Percentiles rank a stretch among this genome's conserved stretches.
These are phyloP conservation scores for Cordilura impudica DNA, from an alignment of 2,888 invertebrate genomes.

Conservation along the genomic window DNA sequence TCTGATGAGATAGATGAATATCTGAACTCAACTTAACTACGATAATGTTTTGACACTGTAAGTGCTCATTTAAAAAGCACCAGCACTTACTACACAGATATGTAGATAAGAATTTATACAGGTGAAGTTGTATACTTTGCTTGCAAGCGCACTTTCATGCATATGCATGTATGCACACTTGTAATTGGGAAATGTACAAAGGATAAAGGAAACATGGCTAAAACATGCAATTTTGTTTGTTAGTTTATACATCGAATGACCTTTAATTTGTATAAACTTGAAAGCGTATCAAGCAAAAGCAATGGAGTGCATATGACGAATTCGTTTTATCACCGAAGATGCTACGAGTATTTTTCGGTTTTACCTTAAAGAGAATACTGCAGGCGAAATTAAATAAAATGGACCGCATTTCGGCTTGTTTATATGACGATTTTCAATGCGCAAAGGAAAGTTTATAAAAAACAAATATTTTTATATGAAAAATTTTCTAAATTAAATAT, in stretches of 20 bases:
- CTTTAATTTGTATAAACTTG: slow-evolving; percentile 28
- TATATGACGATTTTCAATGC: too few species aligned
- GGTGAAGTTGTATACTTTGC: slow-evolving; percentile 4
- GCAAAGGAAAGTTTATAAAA: too few species aligned
- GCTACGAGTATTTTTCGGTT: too few species aligned
- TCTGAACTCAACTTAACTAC: slow-evolving; percentile 22
- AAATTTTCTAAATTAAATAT: too few species aligned
- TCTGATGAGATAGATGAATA: slow-evolving; percentile 31
- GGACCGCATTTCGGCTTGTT: too few species aligned
- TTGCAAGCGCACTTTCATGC: slow-evolving; percentile 12
- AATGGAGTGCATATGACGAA: too few species aligned
- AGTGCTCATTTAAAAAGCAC: slow-evolving; percentile 13
- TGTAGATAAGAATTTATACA: slow-evolving; percentile 8
- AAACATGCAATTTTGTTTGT: slow-evolving; percentile 28
- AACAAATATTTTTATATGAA: too few species aligned
- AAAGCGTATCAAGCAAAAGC: background rate
- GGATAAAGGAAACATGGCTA: slow-evolving; percentile 15
- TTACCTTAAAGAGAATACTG: too few species aligned
- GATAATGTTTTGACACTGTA: slow-evolving; percentile 33
- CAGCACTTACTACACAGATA: slow-evolving; percentile 1
- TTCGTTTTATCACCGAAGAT: too few species aligned
- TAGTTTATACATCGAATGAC: slow-evolving; percentile 26
- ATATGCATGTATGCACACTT: slow-evolving; percentile 2
- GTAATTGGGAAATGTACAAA: background rate
- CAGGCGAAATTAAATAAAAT: too few species aligned